phyloP scores from a whole-genome alignment of 2,113 vertebrate species.

The Mesocricetus auratus region DNA sequence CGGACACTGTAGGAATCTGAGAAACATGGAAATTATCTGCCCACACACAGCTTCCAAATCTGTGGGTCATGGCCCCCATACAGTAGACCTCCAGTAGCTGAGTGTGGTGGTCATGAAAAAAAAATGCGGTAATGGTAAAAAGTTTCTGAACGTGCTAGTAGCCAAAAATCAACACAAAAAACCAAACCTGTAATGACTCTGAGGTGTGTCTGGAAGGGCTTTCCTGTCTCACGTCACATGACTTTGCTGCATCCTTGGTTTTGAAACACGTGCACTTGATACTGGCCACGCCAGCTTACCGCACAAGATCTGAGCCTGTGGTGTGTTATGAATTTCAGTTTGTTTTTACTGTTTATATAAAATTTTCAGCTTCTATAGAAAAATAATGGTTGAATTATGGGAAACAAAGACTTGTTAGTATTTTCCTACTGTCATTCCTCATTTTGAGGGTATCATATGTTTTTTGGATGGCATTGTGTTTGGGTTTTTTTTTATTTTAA shows the following conservation, averaged over 20 bases:
- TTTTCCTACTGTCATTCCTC: neutral
- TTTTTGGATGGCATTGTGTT: neutral
- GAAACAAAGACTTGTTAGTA: neutral
- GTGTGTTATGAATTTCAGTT: neutral
- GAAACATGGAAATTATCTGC: neutral
- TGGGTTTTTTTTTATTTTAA: too few relatives aligned
- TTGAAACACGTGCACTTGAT: neutral
- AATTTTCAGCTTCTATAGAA: neutral
- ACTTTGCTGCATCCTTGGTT: neutral
- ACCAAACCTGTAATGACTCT: neutral
- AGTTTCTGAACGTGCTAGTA: neutral
- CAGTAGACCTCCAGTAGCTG: neutral
- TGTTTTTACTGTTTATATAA: neutral
- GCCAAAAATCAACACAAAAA: neutral
- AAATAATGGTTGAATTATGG: neutral
- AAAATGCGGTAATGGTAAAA: neutral
- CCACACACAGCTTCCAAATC: neutral
- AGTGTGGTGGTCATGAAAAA: neutral
- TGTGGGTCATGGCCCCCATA: neutral
- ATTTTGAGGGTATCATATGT: neutral
- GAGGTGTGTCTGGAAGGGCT: neutral
- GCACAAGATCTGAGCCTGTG: neutral
- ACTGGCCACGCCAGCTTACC: neutral
- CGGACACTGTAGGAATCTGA: neutral
- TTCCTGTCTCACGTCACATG: neutral